Evolutionary conservation across 2,888 invertebrate genomes (phyloP), one percentile per base, ranked within the genome.

Genomic region (Reticulitermes lucifugus): DNA sequence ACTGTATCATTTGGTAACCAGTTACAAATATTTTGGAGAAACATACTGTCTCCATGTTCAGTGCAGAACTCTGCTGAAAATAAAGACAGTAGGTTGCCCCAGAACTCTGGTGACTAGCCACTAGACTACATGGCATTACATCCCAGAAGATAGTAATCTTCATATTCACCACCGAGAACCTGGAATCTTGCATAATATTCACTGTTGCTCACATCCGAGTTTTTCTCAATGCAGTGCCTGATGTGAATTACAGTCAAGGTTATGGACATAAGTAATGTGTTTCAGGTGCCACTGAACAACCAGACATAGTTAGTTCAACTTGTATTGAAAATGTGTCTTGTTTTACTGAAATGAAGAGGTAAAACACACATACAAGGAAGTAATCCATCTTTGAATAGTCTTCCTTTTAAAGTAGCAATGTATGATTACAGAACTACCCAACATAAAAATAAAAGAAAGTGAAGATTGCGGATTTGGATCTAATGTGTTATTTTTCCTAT

Each of bases 171-270:
- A 35, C 35, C 4, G 35, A 35, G 35, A 35, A 35, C 35, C 35
- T 35, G 35, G 35, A 35, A 35, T 35, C 35, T 35, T 0, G 35
- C 77, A 46, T 46, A 12, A 46, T 77, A 21, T 22, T 46, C 41
- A 43, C 43, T 46, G 51, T 51, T 77, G 77, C 77, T 46, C 77
- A 77, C 46, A 18, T n/a, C 9, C 9, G 43, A 22, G 46, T 46
- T 46, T n/a, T 46, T 77, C 41, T 77, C n/a, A 77, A 77, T 46
- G n/a, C 46, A 77, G 77, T 77, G 77, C 51, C 77, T 51, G 51
- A 51, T 46, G 41, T 41, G 46, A 46, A 77, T 65, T 65, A 10
- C n/a, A 25, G 65, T 65, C n/a, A n/a, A 65, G 25, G n/a, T 55
- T 55, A 55, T 55, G 14, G 14, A 18, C 14, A 55, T 5, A 55